Evolutionary conservation across 2,113 vertebrate genomes (phyloP).

Genomic region (Antennarius striatus): DNA sequence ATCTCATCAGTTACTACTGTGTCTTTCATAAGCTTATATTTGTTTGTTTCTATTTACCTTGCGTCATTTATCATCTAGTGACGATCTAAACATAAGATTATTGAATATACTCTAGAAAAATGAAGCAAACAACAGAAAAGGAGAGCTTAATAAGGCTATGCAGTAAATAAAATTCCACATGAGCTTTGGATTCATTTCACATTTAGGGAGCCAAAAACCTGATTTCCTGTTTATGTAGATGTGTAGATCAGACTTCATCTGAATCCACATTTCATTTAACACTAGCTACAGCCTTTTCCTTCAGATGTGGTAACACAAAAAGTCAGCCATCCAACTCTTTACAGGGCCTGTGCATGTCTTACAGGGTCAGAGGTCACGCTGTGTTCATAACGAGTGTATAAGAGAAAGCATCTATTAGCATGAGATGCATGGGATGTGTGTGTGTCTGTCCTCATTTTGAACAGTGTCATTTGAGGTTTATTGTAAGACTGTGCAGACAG

Average conservation of each 20-base stretch:
- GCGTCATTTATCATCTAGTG: too few species aligned
- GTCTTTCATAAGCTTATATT: too few species aligned
- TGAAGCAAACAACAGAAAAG: neutral
- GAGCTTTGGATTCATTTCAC: conserved; percentile 50
- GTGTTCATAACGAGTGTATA: neutral
- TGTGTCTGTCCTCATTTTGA: conserved; percentile 35
- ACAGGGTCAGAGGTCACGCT: conserved; percentile 21
- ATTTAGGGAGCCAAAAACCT: conserved; percentile 43
- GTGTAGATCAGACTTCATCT: conserved; percentile 23
- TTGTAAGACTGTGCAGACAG: conserved; percentile 48
- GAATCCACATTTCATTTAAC: conserved; percentile 39
- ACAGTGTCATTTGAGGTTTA: conserved; percentile 44
- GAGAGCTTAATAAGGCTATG: conserved; percentile 51
- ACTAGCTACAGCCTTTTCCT: conserved; percentile 39
- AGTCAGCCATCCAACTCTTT: conserved; percentile 34
- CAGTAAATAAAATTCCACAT: conserved; percentile 69
- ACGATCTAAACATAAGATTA: neutral
- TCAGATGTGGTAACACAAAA: conserved; percentile 26
- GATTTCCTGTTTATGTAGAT: conserved; percentile 66
- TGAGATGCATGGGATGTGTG: conserved; percentile 24
- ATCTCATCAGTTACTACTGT: too few species aligned
- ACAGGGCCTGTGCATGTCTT: conserved; percentile 18
- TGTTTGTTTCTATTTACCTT: too few species aligned
- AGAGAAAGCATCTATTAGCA: conserved; percentile 9
- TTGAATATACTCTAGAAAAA: too few species aligned